phyloP scores from a whole-genome alignment of 2,797 vertebrate genomes.

The Lithobates sylvaticus region DNA sequence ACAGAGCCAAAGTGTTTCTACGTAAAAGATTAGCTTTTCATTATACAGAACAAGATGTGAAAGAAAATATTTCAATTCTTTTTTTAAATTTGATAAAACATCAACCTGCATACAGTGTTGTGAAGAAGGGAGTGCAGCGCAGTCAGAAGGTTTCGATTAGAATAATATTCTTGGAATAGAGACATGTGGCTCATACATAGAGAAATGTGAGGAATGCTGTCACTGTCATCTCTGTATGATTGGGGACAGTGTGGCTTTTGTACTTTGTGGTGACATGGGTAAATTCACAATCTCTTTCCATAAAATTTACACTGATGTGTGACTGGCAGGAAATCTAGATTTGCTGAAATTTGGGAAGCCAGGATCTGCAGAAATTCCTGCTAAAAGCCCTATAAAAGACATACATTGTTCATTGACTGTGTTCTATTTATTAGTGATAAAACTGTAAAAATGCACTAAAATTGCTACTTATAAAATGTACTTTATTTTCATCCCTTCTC shows the following conservation, averaged over 20 bases:
- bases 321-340: background rate
- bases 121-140: background rate
- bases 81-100: background rate
- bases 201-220: background rate
- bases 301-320: background rate
- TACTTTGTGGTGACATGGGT: background rate
- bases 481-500: too few species aligned
- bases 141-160: background rate
- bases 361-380: background rate
- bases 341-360: background rate
- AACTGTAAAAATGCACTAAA: too few species aligned
- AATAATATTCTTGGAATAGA: background rate
- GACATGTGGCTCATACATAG: background rate
- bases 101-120: background rate
- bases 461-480: too few species aligned
- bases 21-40: too few species aligned
- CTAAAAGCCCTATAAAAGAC: background rate
- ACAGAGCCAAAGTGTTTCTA: too few species aligned
- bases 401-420: background rate
- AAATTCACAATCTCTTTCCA: background rate
- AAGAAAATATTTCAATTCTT: too few species aligned
- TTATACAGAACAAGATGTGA: too few species aligned
- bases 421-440: background rate
- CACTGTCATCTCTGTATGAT: background rate
- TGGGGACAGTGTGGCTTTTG: background rate